phyloP scores from a whole-genome alignment of 2,113 vertebrate genomes.

The Hypomesus transpacificus region DNA sequence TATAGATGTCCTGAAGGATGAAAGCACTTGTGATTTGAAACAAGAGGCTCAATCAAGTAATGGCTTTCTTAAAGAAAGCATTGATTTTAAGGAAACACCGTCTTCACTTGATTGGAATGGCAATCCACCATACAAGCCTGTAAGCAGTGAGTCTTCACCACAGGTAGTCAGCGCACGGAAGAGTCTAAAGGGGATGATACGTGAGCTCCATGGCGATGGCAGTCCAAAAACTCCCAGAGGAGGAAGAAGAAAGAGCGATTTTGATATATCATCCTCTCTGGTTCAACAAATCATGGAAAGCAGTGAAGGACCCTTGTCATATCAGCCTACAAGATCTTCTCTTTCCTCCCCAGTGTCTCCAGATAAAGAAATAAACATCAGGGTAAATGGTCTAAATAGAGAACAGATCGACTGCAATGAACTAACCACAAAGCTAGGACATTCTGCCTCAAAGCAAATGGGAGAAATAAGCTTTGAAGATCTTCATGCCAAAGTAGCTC shows the following conservation, averaged over 20 bases:
- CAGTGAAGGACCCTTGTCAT: constrained; percentile 42
- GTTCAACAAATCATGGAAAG: constrained; percentile 49
- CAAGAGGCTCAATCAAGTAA: constrained; percentile 1
- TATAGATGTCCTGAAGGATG: constrained; percentile 4
- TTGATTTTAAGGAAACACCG: constrained; percentile 25
- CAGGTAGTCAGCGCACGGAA: constrained; percentile 59
- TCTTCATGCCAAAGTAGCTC: constrained; percentile 66
- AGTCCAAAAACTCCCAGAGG: constrained; percentile 39
- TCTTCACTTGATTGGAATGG: constrained; percentile 54
- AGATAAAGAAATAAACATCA: constrained; percentile 24
- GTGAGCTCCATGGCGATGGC: constrained; percentile 33
- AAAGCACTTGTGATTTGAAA: constrained; percentile 5
- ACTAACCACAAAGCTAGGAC: constrained; percentile 7
- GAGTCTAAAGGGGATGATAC: constrained; percentile 52
- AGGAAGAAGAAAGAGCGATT: constrained; percentile 33
- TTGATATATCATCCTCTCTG: constrained; percentile 50
- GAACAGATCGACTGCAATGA: constrained; percentile 4
- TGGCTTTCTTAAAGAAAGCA: neutral
- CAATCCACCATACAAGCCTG: constrained; percentile 23
- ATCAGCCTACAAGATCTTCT: constrained; percentile 49
- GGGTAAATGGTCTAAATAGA: neutral
- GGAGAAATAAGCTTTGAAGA: constrained; percentile 60
- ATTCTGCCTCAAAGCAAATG: constrained; percentile 7
- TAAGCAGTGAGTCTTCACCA: constrained; percentile 26
- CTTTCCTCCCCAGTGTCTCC: constrained; percentile 21